Base-by-base conservation (phyloP, 2,113 vertebrate species). In the Pachypanchax playfairii region DNA sequence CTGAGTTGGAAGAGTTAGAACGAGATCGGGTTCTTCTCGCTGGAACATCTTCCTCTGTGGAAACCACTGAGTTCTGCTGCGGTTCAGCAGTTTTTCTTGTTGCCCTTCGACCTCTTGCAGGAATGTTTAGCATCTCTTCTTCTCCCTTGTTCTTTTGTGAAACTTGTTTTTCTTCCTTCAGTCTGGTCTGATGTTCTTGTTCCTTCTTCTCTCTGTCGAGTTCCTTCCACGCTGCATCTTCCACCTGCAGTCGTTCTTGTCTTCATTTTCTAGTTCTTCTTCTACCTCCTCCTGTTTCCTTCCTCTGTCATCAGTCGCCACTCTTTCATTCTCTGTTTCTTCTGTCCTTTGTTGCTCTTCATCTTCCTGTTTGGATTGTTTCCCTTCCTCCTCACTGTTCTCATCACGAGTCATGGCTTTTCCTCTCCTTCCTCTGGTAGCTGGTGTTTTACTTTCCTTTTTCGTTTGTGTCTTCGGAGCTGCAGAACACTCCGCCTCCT, bases 1-100 rank as follows among this genome's bases (percentile, higher is more conserved):
- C 65, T 0, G 89, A 89, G 61, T 77, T 88, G 55, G 83, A 84
- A 1, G 90, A 92, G 43, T 77, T 90, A 50, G 88, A 91, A 43
- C 80, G 86, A 49, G 88, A 87, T 24, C 80, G 81, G 51, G 80
- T 82, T 57, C 77, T 85, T n/a, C 70, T 80, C 1, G 78, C 81
- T 10, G 81, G 81, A 46, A 47, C 69, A 4, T 77, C 81, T 1
- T 79, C 77, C 3, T 25, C 25, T 3, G 15, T 29, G 7, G 66
- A 33, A 9, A 29, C 3, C 4, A 24, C 33, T 1, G 48, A 35
- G 36, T 61, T 62, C 33, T 38, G 70, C 5, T 61, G 14, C 0
- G 15, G 18, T n/a, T 58, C 13, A 5, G 4, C 8, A 1, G 71
- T 70, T 76, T 28, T 80, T 28, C 72, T 77, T 22, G 58, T 2